Conservation (phyloP, 2,797 vertebrate genomes). For the Rhadinocentrus ornatus region DNA sequence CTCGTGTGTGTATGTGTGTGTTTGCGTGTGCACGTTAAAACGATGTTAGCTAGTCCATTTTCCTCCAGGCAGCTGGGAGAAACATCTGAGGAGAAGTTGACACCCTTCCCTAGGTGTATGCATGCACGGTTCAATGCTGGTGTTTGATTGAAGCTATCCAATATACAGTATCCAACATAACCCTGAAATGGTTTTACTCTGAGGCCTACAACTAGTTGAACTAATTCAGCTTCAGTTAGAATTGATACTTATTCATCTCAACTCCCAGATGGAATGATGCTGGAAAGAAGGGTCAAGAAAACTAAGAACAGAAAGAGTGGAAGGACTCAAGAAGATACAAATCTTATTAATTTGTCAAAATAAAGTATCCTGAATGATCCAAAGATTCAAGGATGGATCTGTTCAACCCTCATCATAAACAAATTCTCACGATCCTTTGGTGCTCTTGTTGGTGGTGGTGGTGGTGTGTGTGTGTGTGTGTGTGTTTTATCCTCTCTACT, state of each 20-base stretch:
- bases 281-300: not conserved
- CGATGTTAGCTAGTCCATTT: constrained; percentile 44
- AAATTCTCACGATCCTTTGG: no score
- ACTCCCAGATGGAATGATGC: not conserved
- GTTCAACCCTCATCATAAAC: no score
- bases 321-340: not conserved
- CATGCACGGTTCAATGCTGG: not conserved
- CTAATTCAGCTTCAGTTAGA: constrained; percentile 8
- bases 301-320: not conserved
- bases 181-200: not conserved
- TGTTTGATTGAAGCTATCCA: not conserved
- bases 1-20: constrained; percentile 17
- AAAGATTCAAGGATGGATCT: no score
- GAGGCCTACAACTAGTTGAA: not conserved
- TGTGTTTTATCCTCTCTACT: no score
- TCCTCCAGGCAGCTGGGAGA: constrained; percentile 55
- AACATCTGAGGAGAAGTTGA: constrained; percentile 51
- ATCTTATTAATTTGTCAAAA: not conserved
- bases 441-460: no score
- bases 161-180: not conserved
- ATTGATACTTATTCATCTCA: not conserved
- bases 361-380: not conserved
- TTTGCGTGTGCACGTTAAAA: constrained; percentile 16
- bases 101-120: constrained; percentile 10
- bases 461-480: no score